A percentile compares a stretch with the other conserved stretches of the same genome.
These are phyloP conservation scores for Lasioglossum baleicum DNA, from an alignment of 1,140 invertebrate genomes.

Conservation along the genomic window DNA sequence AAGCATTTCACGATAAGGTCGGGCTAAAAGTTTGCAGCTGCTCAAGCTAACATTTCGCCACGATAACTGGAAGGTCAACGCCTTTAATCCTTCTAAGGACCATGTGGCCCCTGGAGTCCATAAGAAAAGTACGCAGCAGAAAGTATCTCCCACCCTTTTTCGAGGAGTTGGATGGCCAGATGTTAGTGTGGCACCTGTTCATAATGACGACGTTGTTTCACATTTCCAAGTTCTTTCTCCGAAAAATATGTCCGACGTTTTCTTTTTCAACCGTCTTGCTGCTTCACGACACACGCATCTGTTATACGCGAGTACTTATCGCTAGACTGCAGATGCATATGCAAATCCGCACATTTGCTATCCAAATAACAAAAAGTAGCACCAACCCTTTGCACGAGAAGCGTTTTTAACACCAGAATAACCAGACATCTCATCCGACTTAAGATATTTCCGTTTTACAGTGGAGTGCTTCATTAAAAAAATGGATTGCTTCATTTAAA, in stretches of 20 bases:
- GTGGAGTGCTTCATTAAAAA: too few relatives aligned
- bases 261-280: too few relatives aligned
- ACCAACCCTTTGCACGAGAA: background rate
- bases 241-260: slow-evolving; percentile 7
- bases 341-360: background rate
- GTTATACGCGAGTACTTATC: background rate
- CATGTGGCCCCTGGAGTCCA: slow-evolving; percentile 22
- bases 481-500: too few relatives aligned
- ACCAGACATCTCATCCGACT: too few relatives aligned
- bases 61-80: slow-evolving; percentile 23
- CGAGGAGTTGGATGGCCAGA: slow-evolving; percentile 16
- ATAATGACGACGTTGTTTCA: slow-evolving; percentile 31
- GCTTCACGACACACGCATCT: too few relatives aligned
- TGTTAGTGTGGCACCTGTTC: slow-evolving; percentile 35
- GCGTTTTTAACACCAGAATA: too few relatives aligned
- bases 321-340: background rate
- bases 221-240: slow-evolving; percentile 11
- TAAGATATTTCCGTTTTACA: too few relatives aligned
- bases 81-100: slow-evolving; percentile 33
- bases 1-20: background rate
- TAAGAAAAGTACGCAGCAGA: slow-evolving; percentile 21
- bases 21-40: slow-evolving; percentile 25
- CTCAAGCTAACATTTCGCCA: slow-evolving; percentile 11
- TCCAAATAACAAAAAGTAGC: background rate
- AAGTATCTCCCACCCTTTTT: slow-evolving; percentile 28